Base-by-base conservation (phyloP, 2,797 vertebrate genomes). In the Scolopax bukidnonensis region DNA sequence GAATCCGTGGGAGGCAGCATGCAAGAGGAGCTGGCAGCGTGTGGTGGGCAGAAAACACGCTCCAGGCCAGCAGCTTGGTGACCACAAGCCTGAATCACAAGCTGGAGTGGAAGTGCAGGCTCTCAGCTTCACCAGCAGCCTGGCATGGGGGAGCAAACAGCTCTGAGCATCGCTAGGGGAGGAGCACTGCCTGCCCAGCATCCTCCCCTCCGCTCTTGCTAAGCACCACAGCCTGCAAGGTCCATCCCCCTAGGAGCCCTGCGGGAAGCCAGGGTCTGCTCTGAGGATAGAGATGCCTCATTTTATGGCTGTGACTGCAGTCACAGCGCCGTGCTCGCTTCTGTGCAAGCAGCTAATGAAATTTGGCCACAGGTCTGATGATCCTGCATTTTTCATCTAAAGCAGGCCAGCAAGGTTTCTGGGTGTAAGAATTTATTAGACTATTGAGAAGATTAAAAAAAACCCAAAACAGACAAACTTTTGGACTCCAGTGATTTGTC, bases 261-360 rank as follows among this genome's bases (percentile, higher is more conserved):
- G 47, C 0, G 1, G 61, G 47, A 47, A 83, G 36, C 48, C 78
- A 53, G 45, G 4, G 3, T 11, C 75, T 16, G 7, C 68, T 79
- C 51, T 0, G 0, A 56, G 59, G 59, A 32, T 36, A 47, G 0
- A 2, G 45, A 41, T 83, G 60, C 40, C 12, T 67, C 36, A 6
- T 7, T 11, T 43, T 5, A 36, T 38, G 56, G 32, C 20, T 23
- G 33, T 67, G 43, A 84, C 61, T 32, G 48, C 38, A 54, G 8
- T 10, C 33, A 25, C 53, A 50, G 41, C 4, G 24, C 7, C 47
- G 28, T 41, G 14, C 40, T 87, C 0, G 0, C 27, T 76, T 76
- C 68, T 71, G 8, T 28, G 38, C 67, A 56, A 82, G 45, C 21
- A 82, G 25, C n/a, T 92, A 30, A 92, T 7, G 7, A 63, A 73